Base-by-base conservation (phyloP, 30 jellyfish, hydroid and myxozoan genomes). In the Mastigias papua region DNA sequence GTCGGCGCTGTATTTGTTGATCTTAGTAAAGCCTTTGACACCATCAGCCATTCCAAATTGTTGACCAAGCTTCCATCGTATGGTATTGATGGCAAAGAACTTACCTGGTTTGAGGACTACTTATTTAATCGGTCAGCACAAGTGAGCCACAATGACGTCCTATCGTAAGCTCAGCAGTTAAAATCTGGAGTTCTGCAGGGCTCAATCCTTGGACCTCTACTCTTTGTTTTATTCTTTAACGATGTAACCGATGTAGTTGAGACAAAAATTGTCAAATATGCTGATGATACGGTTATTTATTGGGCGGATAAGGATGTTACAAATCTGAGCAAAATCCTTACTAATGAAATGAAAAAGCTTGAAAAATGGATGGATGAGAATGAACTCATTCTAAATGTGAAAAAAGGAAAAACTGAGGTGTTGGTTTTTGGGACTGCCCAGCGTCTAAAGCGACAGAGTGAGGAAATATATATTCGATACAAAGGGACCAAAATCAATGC, bases 1-100 rank as follows among this genome's bases (percentile, higher is more conserved):
- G 84, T 69, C 20, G 93, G 93, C 19, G 93, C 93, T 33, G 86
- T 77, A 69, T 78, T 57, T 76, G 60, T 87, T 21, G 96, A 87
- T 42, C 85, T 66, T 17, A 78, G 93, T 31, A 88, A 88, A 51
- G 96, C 96, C 42, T 88, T 87, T 87, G 96, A 87, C 66, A 87
- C 92, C n/a, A 76, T 76, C 48, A 70, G 67, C 78, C 93, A 87
- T 46, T 31, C 84, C 63, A 75, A 48, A 73, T 61, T 85, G 82
- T 34, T 85, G 57, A 73, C 72, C 81, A 86, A 75, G 73, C 86
- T 86, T 8, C 79, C 93, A 75, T 57, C 88, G 32, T 86, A 86
- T 62, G 90, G 87, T 13, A 66, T 87, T 78, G 42, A 37, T 15
- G 81, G 61, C 46, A 65, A 76, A 48, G 86, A 87, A 74, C 72